Evolutionary conservation across 1,140 invertebrate genomes (phyloP).

Genomic region (Bombus sylvicola): DNA sequence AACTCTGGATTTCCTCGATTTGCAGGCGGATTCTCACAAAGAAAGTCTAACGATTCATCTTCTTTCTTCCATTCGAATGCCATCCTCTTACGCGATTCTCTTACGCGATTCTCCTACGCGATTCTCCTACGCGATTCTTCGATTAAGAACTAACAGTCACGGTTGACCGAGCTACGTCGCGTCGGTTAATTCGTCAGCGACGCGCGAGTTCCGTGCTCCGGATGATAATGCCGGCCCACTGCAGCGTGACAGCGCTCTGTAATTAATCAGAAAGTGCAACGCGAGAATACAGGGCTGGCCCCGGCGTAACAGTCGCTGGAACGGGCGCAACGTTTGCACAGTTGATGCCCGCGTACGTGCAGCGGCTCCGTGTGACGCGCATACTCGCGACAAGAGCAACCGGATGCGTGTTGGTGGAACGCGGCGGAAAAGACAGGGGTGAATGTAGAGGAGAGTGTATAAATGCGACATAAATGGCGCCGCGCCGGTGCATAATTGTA

Average conservation of each 20-base stretch:
- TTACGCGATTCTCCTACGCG: no score
- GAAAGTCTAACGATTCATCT: neutral
- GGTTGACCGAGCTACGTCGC: neutral
- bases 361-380: neutral
- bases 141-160: neutral
- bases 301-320: slow-evolving; percentile 23
- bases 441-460: slow-evolving; percentile 46
- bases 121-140: neutral
- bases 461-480: slow-evolving; percentile 56
- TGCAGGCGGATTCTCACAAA: neutral
- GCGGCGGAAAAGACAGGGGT: slow-evolving; percentile 15
- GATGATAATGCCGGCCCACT: slow-evolving; percentile 54
- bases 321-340: slow-evolving; percentile 53
- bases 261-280: slow-evolving; percentile 72
- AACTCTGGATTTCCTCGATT: neutral
- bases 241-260: slow-evolving; percentile 67
- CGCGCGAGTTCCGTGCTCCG: slow-evolving; percentile 42
- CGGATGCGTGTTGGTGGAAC: slow-evolving; percentile 9
- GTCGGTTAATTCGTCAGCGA: slow-evolving; percentile 64
- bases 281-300: slow-evolving; percentile 48
- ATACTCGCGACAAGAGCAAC: slow-evolving; percentile 7
- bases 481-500: slow-evolving; percentile 55
- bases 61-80: neutral
- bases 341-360: slow-evolving; percentile 27
- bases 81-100: no score